A percentile compares a stretch with the other conserved stretches of the same genome.
These are phyloP conservation scores for Burhinus oedicnemus DNA, from an alignment of 2,113 vertebrate genomes.

Conservation along the genomic window DNA sequence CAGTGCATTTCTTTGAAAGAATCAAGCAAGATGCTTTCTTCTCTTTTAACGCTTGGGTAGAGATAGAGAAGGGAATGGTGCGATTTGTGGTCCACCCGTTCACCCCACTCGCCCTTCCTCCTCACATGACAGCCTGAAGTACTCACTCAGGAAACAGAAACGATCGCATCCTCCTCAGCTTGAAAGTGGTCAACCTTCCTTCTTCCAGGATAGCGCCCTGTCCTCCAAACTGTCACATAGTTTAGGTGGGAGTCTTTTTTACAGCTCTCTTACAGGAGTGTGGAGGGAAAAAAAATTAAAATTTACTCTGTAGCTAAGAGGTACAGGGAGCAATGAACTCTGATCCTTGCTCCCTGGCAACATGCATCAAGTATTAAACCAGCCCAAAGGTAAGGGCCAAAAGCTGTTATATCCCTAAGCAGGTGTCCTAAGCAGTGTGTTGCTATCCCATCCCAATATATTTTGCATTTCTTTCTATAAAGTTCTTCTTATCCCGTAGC, in stretches of 20 bases:
- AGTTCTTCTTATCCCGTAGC: too few relatives aligned
- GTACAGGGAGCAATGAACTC: neutral
- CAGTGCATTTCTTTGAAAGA: neutral
- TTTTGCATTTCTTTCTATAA: too few relatives aligned
- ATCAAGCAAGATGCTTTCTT: neutral
- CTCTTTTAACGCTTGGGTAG: neutral
- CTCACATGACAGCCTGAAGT: neutral
- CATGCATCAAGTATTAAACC: neutral
- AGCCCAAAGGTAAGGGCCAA: too few relatives aligned
- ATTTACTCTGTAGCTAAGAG: neutral
- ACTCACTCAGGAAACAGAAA: neutral
- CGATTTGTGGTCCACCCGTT: neutral
- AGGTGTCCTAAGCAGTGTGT: too few relatives aligned
- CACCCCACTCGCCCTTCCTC: neutral
- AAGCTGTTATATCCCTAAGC: too few relatives aligned
- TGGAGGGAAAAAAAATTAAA: neutral
- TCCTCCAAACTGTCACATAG: neutral
- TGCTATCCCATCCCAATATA: too few relatives aligned
- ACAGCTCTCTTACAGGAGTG: neutral
- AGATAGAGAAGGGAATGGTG: neutral
- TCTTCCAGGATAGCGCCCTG: neutral
- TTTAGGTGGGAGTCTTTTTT: neutral
- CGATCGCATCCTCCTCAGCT: neutral
- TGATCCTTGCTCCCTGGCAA: neutral
- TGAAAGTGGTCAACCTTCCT: neutral